Conservation (phyloP, 37 sponge, comb jelly and placozoan species). For the Geodia barretti region DNA sequence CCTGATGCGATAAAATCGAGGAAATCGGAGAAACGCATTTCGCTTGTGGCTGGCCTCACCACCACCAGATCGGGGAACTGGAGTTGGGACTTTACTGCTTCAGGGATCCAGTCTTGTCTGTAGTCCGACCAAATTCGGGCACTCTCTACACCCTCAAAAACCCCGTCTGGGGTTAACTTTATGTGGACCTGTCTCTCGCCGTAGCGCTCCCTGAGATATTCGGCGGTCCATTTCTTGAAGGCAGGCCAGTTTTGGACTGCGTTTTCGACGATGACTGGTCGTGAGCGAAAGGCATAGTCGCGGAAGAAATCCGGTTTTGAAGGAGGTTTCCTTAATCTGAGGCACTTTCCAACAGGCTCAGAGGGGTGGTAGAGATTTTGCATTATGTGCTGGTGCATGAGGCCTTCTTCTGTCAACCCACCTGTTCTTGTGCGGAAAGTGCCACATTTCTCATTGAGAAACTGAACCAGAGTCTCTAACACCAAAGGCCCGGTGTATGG, state of each 20-base stretch:
- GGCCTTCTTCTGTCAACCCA: conserved; percentile 39
- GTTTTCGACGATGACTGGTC: conserved; percentile 70
- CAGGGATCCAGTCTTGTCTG: conserved; percentile 52
- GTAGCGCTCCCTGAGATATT: conserved; percentile 42
- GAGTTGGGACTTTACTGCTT: conserved; percentile 45
- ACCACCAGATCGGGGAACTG: conserved; percentile 77
- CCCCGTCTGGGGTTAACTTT: conserved; percentile 72
- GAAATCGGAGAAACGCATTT: conserved; percentile 70
- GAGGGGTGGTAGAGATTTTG: conserved; percentile 28
- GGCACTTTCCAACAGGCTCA: conserved; percentile 28
- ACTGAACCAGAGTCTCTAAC: conserved; percentile 34
- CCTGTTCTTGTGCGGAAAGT: conserved; percentile 41
- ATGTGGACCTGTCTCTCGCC: conserved; percentile 61
- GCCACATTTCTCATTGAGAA: conserved; percentile 67
- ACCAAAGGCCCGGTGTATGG: conserved; percentile 30
- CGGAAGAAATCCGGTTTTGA: conserved; percentile 40
- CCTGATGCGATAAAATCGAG: conserved; percentile 32
- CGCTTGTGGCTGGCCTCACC: conserved; percentile 78
- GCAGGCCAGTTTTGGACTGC: conserved; percentile 65
- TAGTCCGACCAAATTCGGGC: conserved; percentile 50
- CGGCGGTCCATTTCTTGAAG: conserved; percentile 63
- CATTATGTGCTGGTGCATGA: conserved; percentile 35
- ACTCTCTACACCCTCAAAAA: conserved; percentile 80
- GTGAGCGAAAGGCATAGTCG: conserved; percentile 56
- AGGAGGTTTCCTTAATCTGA: conserved; percentile 23